A percentile compares a stretch with the other conserved stretches of the same genome.
These are phyloP conservation scores for Gobionotothen gibberifrons DNA, from an alignment of 2,797 vertebrate genomes.

Conservation along the genomic window DNA sequence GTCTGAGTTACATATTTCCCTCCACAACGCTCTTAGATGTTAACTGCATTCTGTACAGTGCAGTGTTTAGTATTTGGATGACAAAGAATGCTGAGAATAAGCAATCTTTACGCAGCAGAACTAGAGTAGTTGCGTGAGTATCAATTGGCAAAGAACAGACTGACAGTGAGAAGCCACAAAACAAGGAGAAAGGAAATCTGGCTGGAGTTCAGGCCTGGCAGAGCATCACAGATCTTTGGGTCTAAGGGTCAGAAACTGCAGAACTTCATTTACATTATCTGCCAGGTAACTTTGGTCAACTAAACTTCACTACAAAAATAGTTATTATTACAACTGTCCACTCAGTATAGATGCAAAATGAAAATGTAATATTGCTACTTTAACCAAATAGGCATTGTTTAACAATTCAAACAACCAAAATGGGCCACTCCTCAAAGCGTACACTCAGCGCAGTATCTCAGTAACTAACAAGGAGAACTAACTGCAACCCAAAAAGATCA, in stretches of 20 bases:
- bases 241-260: conserved; percentile 12
- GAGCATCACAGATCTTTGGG: neutral
- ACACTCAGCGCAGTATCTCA: neutral
- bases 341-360: neutral
- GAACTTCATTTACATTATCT: conserved; percentile 12
- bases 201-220: neutral
- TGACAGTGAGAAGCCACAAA: conserved; percentile 11
- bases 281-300: neutral
- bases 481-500: conserved; percentile 43
- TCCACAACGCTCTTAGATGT: conserved; percentile 1
- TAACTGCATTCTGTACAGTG: conserved; percentile 4
- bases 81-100: neutral
- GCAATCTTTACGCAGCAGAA: neutral
- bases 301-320: neutral
- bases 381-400: neutral
- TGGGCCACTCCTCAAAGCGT: neutral
- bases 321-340: neutral
- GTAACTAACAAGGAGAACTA: conserved; percentile 45
- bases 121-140: neutral
- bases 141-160: conserved; percentile 2
- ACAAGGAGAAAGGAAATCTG: conserved; percentile 2
- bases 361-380: neutral
- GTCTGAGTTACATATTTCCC: conserved; percentile 42
- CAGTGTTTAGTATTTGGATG: neutral
- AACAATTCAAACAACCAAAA: neutral